Conservation (phyloP, 1,140 invertebrate genomes). For the Ips nitidus region DNA sequence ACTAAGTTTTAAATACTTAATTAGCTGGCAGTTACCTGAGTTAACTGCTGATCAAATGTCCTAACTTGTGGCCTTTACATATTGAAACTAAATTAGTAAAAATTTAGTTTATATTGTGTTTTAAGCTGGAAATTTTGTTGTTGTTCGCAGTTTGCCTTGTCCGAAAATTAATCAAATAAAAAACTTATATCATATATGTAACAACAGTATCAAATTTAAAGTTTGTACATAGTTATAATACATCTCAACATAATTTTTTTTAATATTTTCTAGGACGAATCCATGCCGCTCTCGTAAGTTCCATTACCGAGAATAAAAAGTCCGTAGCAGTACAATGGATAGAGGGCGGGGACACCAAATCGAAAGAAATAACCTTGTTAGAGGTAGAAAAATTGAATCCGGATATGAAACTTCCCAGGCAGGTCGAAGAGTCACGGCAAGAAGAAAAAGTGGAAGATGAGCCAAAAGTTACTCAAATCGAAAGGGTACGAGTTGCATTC, state of each 20-base stretch:
- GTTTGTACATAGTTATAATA: background rate
- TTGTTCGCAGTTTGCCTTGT: too few species aligned
- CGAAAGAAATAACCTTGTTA: conserved; percentile 96
- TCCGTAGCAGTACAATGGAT: conserved; percentile 99
- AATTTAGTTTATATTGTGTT: too few species aligned
- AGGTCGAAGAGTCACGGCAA: conserved; percentile 13
- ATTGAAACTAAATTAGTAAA: too few species aligned
- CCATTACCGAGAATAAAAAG: conserved; percentile 79
- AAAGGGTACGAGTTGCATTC: conserved; percentile 41
- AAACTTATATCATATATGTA: too few species aligned
- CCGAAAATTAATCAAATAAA: too few species aligned
- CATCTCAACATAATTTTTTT: too few species aligned
- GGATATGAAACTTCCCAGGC: conserved; percentile 59
- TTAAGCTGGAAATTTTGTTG: too few species aligned
- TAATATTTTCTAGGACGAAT: conserved; percentile 67
- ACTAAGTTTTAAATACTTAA: too few species aligned
- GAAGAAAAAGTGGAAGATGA: conserved; percentile 16
- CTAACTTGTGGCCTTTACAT: too few species aligned
- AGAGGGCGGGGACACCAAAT: conserved; percentile 97
- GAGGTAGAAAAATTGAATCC: conserved; percentile 85
- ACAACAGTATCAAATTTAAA: background rate
- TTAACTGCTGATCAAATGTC: too few species aligned
- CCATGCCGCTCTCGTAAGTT: conserved; percentile 93
- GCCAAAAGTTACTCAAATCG: conserved; percentile 41
- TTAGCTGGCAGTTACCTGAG: too few species aligned